Evolutionary conservation across 2,888 invertebrate species (phyloP), one percentile per base, ranked within the genome.

Genomic region (Tetheella fluctuosa): DNA sequence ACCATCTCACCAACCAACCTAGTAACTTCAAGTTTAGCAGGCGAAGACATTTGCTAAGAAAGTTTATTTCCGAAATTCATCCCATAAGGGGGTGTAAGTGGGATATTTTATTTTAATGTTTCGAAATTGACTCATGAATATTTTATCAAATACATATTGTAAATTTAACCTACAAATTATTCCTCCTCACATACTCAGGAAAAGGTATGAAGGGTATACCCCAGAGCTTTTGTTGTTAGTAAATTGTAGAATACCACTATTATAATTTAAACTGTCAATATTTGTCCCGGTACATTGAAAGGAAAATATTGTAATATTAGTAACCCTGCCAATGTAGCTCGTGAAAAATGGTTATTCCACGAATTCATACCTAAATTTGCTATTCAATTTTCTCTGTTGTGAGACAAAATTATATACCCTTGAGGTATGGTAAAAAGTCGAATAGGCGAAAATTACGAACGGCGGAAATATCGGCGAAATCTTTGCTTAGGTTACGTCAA

Each of bases 331-430:
- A 28, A 28, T 12, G 42, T 57, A n/a, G 53, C 17, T 58, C 15
- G 53, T 64, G 54, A 59, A 60, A 59, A 62, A 63, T 64, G 64
- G 62, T 62, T 69, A 64, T 68, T 67, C 62, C 59, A 13, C 60
- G 53, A 67, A 66, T 69, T 68, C 60, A 61, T 65, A 61, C 54
- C 60, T 52, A 61, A 59, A 68, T 63, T 70, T 67, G 65, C 63
- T 52, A 68, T 73, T 69, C 77, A 76, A 76, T 77, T 74, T 75
- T 71, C 70, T 71, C 64, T 59, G 57, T 67, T 63, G 54, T 68
- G 66, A 64, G 67, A 69, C 69, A 66, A 76, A 78, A 79, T 77
- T 72, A 71, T 69, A 69, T 70, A 65, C 73, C 77, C 71, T 64
- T 20, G 70, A 67, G 71, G 64, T 62, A 64, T 59, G 68, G 65